A percentile compares a stretch with the other conserved stretches of the same genome.
Evolutionary conservation across 2,113 vertebrate species (phyloP).

Genomic region (Promerops cafer): DNA sequence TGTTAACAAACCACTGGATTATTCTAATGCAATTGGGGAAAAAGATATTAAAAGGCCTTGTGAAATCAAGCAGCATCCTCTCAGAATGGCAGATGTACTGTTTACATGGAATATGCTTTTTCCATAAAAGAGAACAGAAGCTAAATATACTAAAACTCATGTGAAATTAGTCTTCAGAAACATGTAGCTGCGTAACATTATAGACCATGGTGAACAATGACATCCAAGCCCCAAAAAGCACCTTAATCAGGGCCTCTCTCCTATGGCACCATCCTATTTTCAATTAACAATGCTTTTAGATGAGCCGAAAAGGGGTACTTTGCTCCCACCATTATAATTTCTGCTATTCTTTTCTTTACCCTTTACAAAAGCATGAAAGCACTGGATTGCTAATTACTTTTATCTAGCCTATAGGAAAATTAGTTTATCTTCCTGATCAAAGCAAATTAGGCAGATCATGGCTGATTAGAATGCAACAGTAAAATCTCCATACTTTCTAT

Average conservation of each 20-base stretch:
- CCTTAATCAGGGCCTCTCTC: constrained; percentile 28
- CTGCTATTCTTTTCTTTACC: constrained; percentile 69
- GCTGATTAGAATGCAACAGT: constrained; percentile 82
- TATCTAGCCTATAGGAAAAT: constrained; percentile 77
- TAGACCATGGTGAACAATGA: background rate
- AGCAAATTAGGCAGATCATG: constrained; percentile 82
- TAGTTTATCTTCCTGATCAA: constrained; percentile 84
- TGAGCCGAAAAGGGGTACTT: constrained; percentile 64
- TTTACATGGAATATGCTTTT: background rate
- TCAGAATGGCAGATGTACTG: background rate
- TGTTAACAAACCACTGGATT: background rate
- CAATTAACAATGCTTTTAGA: constrained; percentile 67
- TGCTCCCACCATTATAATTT: constrained; percentile 67
- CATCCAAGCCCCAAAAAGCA: background rate
- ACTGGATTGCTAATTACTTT: constrained; percentile 78
- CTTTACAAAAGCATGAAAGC: constrained; percentile 78
- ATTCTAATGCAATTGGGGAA: background rate
- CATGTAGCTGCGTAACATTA: background rate
- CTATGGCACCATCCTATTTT: constrained; percentile 57
- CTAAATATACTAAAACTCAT: background rate
- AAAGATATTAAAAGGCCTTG: background rate
- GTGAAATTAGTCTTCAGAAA: constrained; percentile 6
- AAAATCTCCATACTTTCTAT: constrained; percentile 79
- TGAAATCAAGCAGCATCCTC: background rate
- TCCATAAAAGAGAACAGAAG: background rate